Base-by-base conservation (phyloP, 2,113 vertebrate genomes). In the Maccullochella peelii region DNA sequence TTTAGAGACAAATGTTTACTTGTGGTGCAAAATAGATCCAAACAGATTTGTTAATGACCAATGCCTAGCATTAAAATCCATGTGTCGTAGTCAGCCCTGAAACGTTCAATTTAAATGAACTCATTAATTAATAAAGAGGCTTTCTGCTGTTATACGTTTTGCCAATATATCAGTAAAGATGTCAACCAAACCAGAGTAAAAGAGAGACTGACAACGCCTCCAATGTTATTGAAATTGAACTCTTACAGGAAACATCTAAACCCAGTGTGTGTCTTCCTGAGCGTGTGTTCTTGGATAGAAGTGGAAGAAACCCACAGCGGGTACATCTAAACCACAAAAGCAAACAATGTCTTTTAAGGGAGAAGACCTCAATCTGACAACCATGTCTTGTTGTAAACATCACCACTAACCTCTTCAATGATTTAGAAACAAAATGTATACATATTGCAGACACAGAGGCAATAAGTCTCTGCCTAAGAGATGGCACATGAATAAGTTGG, bases 371-470 rank as follows among this genome's bases (percentile, higher is more conserved):
- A 73, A 82, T 76, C 80, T 80, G 80, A 85, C 83, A 84, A 74
- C 57, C 15, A 5, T 33, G 30, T 81, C 71, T 72, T 73, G 55
- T 83, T 69, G 73, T 58, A 77, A 77, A 75, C 77, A 77, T 88
- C 79, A 74, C 47, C 71, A 73, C 69, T 86, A 57, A 79, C 86
- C 71, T 85, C 36, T 47, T 83, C 25, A 57, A 63, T 83, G 76
- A 88, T 87, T 90, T 75, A 90, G 84, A 49, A 84, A 84, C 78
- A 83, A 85, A 87, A 79, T 66, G 59, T 81, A 84, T 87, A 80
- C 77, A 83, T 82, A 74, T 49, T 86, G 80, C 73, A 90, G 65
- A 62, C 40, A 79, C 36, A 9, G 62, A 67, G 54, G 33, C 71
- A 11, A 40, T 67, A 73, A 76, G 61, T 73, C 83, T 80, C 44